phyloP scores from a whole-genome alignment of 1,140 invertebrate species.

The Batillaria attramentaria region DNA sequence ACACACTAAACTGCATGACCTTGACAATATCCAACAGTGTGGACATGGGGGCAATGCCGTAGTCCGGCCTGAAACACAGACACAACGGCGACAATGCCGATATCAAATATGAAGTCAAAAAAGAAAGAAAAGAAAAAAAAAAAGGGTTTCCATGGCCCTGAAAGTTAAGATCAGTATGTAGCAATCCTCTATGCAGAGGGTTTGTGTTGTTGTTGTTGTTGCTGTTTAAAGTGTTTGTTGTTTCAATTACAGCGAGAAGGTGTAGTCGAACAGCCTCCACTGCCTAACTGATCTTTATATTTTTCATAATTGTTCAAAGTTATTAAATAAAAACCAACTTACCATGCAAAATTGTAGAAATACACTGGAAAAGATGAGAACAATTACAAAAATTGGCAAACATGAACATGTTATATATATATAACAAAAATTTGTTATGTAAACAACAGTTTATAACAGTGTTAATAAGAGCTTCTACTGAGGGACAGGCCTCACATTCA shows the following conservation, averaged over 20 bases:
- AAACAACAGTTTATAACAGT: too few species aligned
- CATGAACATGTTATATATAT: too few species aligned
- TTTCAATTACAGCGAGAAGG: too few species aligned
- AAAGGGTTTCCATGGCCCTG: too few species aligned
- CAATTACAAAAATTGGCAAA: constrained; percentile 9
- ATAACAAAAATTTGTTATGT: too few species aligned
- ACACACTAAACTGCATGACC: constrained; percentile 87
- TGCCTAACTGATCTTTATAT: background rate
- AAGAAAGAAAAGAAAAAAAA: constrained; percentile 10
- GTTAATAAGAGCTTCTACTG: too few species aligned
- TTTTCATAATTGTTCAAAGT: background rate
- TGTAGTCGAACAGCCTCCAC: background rate
- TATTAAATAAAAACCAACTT: constrained; percentile 49
- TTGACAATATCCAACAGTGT: constrained; percentile 89
- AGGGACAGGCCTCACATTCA: too few species aligned
- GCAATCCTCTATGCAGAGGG: too few species aligned
- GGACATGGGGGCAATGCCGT: constrained; percentile 82
- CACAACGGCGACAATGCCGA: background rate
- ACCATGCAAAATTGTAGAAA: constrained; percentile 84
- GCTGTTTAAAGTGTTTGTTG: too few species aligned
- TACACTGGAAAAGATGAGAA: constrained; percentile 66
- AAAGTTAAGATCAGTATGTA: too few species aligned
- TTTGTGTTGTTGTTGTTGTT: too few species aligned
- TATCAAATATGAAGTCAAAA: background rate
- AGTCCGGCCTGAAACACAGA: constrained; percentile 86